phyloP scores from a whole-genome alignment of 2,888 invertebrate species.

The Agapostemon virescens region DNA sequence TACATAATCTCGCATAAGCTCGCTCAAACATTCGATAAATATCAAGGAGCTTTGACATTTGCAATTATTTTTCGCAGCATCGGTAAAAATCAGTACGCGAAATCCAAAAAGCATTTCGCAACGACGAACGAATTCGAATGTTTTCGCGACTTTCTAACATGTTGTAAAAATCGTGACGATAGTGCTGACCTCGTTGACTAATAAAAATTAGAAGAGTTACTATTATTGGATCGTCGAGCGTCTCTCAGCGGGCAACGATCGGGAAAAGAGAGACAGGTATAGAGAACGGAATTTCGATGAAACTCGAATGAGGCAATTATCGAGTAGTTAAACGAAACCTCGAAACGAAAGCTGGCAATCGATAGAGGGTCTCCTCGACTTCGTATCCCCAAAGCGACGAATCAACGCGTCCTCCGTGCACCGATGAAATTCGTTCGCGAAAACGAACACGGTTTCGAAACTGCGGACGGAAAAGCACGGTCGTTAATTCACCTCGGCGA shows the following conservation, averaged over 20 bases:
- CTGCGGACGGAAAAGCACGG: not conserved
- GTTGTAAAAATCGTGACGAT: not conserved
- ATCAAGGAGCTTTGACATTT: too few relatives aligned
- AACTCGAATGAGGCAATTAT: not conserved
- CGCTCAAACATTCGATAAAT: too few relatives aligned
- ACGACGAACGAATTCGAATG: not conserved
- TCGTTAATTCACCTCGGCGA: slow-evolving; percentile 28
- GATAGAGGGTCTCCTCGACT: not conserved
- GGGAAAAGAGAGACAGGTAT: not conserved
- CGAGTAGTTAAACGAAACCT: not conserved
- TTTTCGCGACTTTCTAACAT: not conserved
- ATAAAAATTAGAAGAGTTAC: slow-evolving; percentile 2
- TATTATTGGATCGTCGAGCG: not conserved
- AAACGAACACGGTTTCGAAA: not conserved
- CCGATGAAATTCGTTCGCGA: not conserved
- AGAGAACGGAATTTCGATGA: not conserved
- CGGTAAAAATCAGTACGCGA: not conserved
- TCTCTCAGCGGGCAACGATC: not conserved
- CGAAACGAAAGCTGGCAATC: slow-evolving; percentile 6
- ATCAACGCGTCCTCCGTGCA: not conserved
- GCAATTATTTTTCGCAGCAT: too few relatives aligned
- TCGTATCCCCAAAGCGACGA: not conserved
- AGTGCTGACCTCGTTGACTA: not conserved
- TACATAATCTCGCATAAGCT: too few relatives aligned
- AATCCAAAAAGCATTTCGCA: not conserved